Evolutionary conservation across 2,113 vertebrate genomes (phyloP), one percentile per base, ranked within the genome.

Genomic region (Salvator merianae): DNA sequence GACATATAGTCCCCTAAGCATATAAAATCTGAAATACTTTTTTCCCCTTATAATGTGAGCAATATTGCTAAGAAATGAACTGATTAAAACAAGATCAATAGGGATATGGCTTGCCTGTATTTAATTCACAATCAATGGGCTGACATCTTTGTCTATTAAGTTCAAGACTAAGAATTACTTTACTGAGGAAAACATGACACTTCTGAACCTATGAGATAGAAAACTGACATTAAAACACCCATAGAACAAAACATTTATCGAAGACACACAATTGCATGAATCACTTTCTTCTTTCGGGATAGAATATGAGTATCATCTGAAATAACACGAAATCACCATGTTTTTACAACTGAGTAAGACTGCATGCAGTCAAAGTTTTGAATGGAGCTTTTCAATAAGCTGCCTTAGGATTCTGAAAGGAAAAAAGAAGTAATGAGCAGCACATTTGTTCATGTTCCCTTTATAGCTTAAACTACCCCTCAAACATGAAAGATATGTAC

Each of bases 1-100:
- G 53, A 16, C 14, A 5, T 12, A 55, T 55, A 13, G 16, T 55
- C 3, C n/a, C 12, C 12, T 50, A 50, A 50, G 47, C 47, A 53
- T 53, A 9, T 53, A 38, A 84, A 47, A n/a, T 43, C 32, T 47
- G 63, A 83, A 26, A 85, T 85, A 55, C 16, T 84, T 88, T 50
- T 87, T n/a, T 82, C 28, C 79, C 50, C 50, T 53, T 86, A 26
- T 0, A 0, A 3, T 84, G 5, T 77, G n/a, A 50, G 72, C 88
- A 63, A 40, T 38, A 62, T 79, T 0, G 70, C 6, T 43, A 0
- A 22, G 38, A 84, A 83, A 87, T 24, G 38, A 0, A 40, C 30
- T 7, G 8, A 69, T 80, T 89, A 85, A 3, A 1, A 65, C 75
- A 80, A 70, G 63, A 87, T 22, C 68, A 77, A 0, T 4, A 66